A percentile compares a stretch with the other conserved stretches of the same genome.
phyloP scores from a whole-genome alignment of 2,888 invertebrate species.

The Branchipolynoe longqiensis region DNA sequence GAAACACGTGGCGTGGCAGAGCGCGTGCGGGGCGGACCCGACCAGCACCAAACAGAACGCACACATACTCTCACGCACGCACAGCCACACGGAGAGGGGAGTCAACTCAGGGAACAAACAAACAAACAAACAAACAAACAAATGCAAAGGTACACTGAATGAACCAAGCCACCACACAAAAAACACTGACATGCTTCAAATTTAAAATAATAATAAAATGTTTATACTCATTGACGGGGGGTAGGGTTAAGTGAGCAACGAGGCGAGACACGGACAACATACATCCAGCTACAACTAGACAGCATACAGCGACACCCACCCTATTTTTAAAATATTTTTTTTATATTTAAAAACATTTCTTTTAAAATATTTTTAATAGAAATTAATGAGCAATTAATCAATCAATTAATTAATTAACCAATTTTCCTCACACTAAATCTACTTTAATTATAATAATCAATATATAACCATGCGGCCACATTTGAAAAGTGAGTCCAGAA shows the following conservation, averaged over 20 bases:
- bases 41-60: background rate
- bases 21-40: background rate
- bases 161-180: too few species aligned
- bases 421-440: too few species aligned
- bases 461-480: conserved; percentile 18
- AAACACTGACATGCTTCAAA: too few species aligned
- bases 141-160: conserved; percentile 22
- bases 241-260: background rate
- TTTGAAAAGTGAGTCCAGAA: background rate
- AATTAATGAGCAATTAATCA: too few species aligned
- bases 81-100: background rate
- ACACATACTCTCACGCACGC: conserved; percentile 12
- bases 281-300: conserved; percentile 26
- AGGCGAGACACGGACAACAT: conserved; percentile 21
- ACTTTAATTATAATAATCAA: too few species aligned
- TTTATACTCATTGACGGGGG: too few species aligned
- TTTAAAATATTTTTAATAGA: too few species aligned
- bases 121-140: conserved; percentile 16
- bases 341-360: background rate
- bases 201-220: too few species aligned
- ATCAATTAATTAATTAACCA: too few species aligned
- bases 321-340: background rate
- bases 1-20: background rate
- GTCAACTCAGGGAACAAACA: background rate
- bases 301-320: background rate